Conservation (phyloP, 2,113 vertebrate species). For the Rhombomys opimus region DNA sequence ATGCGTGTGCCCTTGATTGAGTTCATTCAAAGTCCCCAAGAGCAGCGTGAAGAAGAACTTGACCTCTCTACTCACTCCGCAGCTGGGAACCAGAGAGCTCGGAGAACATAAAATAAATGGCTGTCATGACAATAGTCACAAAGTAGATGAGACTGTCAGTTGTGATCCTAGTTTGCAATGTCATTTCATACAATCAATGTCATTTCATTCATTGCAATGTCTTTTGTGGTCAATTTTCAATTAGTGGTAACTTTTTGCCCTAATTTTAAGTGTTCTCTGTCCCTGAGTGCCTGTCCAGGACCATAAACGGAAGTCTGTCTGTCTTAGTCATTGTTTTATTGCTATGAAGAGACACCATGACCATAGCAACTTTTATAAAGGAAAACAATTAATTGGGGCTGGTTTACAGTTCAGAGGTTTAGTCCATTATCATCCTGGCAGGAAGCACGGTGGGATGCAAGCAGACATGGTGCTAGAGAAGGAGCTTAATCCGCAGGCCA, state of each 20-base stretch:
- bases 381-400: neutral
- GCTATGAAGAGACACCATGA: neutral
- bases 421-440: neutral
- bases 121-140: rapidly evolving
- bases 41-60: neutral
- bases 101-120: too few species aligned
- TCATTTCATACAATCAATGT: neutral
- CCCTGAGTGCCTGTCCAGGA: neutral
- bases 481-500: neutral
- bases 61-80: neutral
- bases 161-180: neutral
- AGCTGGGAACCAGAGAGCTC: neutral
- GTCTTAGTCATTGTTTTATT: neutral
- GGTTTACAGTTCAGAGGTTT: neutral
- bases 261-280: neutral
- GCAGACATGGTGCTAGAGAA: neutral
- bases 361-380: neutral
- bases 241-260: neutral
- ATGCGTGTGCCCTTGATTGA: neutral
- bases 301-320: neutral
- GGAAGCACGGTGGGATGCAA: neutral
- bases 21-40: neutral
- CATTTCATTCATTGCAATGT: neutral
- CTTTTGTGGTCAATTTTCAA: neutral
- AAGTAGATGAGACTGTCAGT: neutral